Evolutionary conservation across 1,140 invertebrate species (phyloP).

Genomic region (Carcinoscorpius rotundicauda): DNA sequence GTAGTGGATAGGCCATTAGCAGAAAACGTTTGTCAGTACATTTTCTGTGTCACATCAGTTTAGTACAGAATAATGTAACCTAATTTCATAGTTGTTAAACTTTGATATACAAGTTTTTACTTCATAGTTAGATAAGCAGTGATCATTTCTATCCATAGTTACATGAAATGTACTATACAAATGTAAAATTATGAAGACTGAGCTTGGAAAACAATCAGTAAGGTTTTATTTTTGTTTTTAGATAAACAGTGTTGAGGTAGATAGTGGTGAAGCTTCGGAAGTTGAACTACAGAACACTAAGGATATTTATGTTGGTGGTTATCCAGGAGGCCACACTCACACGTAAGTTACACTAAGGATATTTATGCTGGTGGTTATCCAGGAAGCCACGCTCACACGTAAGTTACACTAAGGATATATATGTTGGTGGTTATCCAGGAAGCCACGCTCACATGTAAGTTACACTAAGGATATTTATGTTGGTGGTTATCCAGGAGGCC

Average conservation of each 20-base stretch:
- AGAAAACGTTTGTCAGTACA: too few species aligned
- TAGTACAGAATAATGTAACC: too few species aligned
- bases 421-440: slow-evolving; percentile 73
- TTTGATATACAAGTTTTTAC: too few species aligned
- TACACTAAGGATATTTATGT: slow-evolving; percentile 64
- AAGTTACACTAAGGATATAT: slow-evolving; percentile 56
- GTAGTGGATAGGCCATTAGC: too few species aligned
- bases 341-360: slow-evolving; percentile 47
- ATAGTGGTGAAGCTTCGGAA: slow-evolving; percentile 29
- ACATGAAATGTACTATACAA: too few species aligned
- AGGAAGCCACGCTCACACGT: slow-evolving; percentile 46
- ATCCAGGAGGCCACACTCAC: slow-evolving; percentile 51
- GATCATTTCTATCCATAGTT: too few species aligned
- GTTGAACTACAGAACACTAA: slow-evolving; percentile 43
- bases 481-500: slow-evolving; percentile 66
- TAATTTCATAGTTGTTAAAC: too few species aligned
- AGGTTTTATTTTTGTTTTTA: slow-evolving; percentile 10
- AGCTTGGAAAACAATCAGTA: background rate
- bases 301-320: slow-evolving; percentile 79
- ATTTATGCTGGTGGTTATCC: slow-evolving; percentile 85
- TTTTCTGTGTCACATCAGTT: too few species aligned
- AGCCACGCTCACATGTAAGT: slow-evolving; percentile 47
- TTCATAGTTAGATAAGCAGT: too few species aligned
- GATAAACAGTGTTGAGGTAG: slow-evolving; percentile 27
- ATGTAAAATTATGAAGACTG: background rate